These are phyloP conservation scores for Caiman crocodilus DNA, from an alignment of 2,797 vertebrate species.

Conservation along the genomic window DNA sequence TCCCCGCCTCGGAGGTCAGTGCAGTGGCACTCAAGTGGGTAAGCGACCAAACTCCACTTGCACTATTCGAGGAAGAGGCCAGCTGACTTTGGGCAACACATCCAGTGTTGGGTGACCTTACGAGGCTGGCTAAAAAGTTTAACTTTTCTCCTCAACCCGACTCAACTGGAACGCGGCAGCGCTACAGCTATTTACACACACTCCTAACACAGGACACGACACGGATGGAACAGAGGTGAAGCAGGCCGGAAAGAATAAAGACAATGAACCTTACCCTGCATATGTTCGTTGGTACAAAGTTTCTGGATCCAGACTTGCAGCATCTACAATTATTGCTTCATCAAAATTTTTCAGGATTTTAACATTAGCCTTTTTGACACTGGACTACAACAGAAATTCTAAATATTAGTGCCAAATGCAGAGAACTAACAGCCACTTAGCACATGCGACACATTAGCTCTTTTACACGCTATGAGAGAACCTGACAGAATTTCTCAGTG, in stretches of 20 bases:
- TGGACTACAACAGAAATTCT: conserved; percentile 79
- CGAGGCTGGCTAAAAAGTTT: not conserved
- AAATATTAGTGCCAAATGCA: conserved; percentile 64
- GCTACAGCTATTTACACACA: not conserved
- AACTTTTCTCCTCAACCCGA: too few species aligned
- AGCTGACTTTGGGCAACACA: not conserved
- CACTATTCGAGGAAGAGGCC: not conserved
- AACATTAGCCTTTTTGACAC: conserved; percentile 91
- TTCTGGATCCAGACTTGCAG: conserved; percentile 96
- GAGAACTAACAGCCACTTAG: conserved; percentile 26
- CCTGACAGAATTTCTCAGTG: not conserved
- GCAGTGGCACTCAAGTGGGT: not conserved
- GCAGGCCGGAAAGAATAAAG: not conserved
- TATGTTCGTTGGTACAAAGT: conserved; percentile 96
- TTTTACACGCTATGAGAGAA: conserved; percentile 3
- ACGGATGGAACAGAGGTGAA: not conserved
- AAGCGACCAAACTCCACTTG: not conserved
- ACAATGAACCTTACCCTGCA: conserved; percentile 89
- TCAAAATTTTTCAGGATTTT: conserved; percentile 99
- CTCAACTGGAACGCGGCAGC: not conserved
- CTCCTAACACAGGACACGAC: not conserved
- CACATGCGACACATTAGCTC: not conserved
- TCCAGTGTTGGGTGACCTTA: not conserved
- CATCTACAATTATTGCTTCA: conserved; percentile 98
- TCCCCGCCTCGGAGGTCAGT: not conserved